These are phyloP conservation scores for Agapostemon virescens DNA, from an alignment of 2,888 invertebrate species.

Conservation along the genomic window DNA sequence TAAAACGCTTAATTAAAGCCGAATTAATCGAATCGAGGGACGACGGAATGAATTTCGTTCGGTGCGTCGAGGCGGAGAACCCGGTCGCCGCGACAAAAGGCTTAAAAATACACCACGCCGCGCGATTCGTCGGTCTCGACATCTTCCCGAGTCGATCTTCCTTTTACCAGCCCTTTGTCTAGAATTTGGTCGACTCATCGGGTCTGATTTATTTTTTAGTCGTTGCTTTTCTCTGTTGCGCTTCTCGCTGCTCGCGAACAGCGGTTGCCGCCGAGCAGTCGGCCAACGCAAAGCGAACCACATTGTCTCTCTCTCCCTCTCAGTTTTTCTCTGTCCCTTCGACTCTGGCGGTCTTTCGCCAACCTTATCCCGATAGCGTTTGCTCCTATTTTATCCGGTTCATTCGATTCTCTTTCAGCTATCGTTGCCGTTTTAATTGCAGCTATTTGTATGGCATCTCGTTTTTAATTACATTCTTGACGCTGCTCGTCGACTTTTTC, in stretches of 20 bases:
- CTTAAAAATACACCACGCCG: not conserved
- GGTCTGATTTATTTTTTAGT: not conserved
- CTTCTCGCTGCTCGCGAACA: not conserved
- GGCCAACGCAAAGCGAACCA: slow-evolving; percentile 17
- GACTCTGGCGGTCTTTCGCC: not conserved
- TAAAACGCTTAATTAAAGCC: not conserved
- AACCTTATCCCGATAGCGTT: slow-evolving; percentile 27
- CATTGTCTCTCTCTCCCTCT: no score
- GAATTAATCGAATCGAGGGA: not conserved
- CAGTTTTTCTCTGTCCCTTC: no score
- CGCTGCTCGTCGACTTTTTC: not conserved
- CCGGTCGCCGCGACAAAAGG: not conserved
- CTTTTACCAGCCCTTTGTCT: not conserved
- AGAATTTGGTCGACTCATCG: slow-evolving; percentile 4
- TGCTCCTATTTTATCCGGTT: slow-evolving; percentile 24
- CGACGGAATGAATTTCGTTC: not conserved
- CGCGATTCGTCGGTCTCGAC: not conserved
- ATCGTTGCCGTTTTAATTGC: slow-evolving; percentile 27
- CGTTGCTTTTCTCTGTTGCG: slow-evolving; percentile 12
- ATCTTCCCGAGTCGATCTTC: not conserved
- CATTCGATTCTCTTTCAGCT: slow-evolving; percentile 15
- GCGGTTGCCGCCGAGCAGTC: not conserved
- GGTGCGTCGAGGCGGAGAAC: not conserved
- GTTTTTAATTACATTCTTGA: not conserved
- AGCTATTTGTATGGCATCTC: slow-evolving; percentile 12